Evolutionary conservation across 2,113 vertebrate species (phyloP).

Genomic region (Numenius arquata): DNA sequence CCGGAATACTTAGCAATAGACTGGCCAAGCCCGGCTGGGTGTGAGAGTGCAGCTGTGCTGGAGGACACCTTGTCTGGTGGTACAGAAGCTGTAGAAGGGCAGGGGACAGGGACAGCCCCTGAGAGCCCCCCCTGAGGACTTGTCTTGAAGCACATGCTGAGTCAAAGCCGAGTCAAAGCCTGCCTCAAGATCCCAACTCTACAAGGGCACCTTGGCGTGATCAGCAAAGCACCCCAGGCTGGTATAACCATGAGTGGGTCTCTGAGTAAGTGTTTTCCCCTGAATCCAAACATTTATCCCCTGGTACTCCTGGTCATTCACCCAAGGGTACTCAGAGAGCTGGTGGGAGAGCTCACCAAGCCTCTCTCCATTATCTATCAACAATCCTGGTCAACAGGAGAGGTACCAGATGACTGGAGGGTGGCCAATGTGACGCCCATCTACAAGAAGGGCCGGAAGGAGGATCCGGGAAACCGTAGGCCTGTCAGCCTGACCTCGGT

Average conservation of each 20-base stretch:
- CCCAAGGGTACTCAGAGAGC: too few species aligned
- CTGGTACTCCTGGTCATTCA: accelerated
- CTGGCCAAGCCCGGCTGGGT: neutral
- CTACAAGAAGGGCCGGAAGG: too few species aligned
- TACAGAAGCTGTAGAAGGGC: neutral
- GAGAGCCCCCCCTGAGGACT: accelerated
- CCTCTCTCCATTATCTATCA: too few species aligned
- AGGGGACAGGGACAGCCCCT: neutral
- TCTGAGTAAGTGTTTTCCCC: neutral
- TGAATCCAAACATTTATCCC: neutral
- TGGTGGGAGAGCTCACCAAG: too few species aligned
- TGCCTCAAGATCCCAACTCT: neutral
- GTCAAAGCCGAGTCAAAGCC: neutral
- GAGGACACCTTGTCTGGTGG: neutral
- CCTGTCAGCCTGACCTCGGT: too few species aligned
- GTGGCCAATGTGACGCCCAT: too few species aligned
- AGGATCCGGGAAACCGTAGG: too few species aligned
- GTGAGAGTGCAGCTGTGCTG: neutral
- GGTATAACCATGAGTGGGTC: neutral
- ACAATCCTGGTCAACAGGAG: too few species aligned
- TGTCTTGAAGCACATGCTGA: neutral
- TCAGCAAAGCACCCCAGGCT: neutral
- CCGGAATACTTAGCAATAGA: neutral
- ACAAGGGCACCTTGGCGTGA: neutral
- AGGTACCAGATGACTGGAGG: too few species aligned